Conservation (phyloP, 2,797 vertebrate species). For the Diceros bicornis region DNA sequence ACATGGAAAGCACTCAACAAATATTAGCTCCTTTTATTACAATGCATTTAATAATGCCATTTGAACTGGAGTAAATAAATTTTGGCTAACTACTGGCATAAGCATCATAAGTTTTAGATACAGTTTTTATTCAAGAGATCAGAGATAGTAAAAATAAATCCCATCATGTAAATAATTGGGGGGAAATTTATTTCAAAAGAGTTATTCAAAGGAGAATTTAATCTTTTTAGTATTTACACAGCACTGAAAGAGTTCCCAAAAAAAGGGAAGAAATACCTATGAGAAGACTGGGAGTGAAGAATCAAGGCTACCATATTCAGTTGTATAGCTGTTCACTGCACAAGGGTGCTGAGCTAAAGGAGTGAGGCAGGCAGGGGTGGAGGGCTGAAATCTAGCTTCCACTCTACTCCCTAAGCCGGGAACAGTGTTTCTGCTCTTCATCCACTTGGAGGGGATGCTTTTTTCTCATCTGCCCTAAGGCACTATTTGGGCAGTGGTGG, state of each 20-base stretch:
- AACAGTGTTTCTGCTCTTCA: not conserved
- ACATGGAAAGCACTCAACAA: not conserved
- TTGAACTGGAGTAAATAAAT: not conserved
- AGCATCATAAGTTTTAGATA: not conserved
- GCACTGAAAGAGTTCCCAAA: not conserved
- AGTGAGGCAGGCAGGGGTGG: rapidly evolving
- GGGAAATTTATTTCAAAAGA: not conserved
- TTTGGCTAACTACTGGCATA: constrained; percentile 8
- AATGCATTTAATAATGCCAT: not conserved
- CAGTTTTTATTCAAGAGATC: not conserved
- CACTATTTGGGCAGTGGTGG: no score
- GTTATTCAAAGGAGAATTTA: not conserved
- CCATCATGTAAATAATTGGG: not conserved
- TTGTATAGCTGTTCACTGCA: not conserved
- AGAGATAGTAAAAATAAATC: not conserved
- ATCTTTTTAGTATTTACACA: not conserved
- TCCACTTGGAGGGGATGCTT: not conserved
- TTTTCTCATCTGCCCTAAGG: not conserved
- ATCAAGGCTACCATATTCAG: not conserved
- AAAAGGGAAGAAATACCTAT: not conserved
- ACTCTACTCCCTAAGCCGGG: not conserved
- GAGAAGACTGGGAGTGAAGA: not conserved
- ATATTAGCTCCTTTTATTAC: not conserved
- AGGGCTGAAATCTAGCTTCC: no score
- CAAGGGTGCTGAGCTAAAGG: not conserved